Evolutionary conservation across 2,888 invertebrate genomes (phyloP).

Genomic region (Nemotelus nigrinus): DNA sequence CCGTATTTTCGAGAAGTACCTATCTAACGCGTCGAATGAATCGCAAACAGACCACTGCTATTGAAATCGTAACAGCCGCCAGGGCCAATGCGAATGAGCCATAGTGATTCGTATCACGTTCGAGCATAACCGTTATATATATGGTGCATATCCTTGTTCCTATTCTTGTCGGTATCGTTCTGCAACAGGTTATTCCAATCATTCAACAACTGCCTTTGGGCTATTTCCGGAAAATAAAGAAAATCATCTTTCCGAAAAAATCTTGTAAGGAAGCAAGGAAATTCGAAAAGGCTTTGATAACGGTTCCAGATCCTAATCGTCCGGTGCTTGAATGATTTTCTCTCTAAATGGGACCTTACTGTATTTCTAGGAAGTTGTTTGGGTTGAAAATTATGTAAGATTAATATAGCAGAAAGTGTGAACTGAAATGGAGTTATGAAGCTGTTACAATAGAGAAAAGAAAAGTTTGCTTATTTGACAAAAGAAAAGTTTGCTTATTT

Average conservation of each 20-base stretch:
- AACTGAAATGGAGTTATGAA: no score
- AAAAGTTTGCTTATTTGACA: no score
- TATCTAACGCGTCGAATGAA: conserved; percentile 36
- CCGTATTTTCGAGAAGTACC: conserved; percentile 33
- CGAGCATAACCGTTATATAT: conserved; percentile 39
- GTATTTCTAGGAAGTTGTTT: no score
- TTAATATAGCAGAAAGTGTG: no score
- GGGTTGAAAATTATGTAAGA: no score
- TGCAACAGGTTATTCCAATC: conserved; percentile 38
- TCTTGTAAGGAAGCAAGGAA: no score
- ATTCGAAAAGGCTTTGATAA: no score
- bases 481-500: no score
- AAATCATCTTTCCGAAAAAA: not conserved
- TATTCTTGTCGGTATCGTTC: not conserved
- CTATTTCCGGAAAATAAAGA: conserved; percentile 4
- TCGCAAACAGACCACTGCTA: conserved; percentile 1
- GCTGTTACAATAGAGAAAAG: no score
- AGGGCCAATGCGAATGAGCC: conserved; percentile 47
- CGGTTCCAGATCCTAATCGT: no score
- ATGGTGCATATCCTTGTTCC: conserved; percentile 5
- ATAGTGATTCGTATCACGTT: conserved; percentile 64
- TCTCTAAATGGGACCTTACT: no score
- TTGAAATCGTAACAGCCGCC: not conserved
- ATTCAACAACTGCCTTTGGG: conserved; percentile 6
- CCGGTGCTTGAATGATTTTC: no score